Conservation (phyloP, 2,888 invertebrate species). For the Volucella zonaria region DNA sequence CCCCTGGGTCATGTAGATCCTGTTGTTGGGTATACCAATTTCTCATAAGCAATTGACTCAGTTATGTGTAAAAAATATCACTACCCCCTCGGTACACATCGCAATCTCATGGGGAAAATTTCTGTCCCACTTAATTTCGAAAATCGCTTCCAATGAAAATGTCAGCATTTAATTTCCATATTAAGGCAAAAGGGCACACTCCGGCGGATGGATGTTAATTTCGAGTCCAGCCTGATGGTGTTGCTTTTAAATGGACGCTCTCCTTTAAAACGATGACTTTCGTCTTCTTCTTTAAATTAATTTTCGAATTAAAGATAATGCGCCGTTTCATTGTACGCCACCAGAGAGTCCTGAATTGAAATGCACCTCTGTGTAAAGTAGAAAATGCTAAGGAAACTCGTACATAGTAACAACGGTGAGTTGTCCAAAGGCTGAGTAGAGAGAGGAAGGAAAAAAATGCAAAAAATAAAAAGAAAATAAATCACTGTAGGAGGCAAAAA, state of each 20-base stretch:
- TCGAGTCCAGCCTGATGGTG: conserved; percentile 11
- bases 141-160: conserved; percentile 23
- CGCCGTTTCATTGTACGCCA: conserved; percentile 47
- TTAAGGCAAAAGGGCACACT: conserved; percentile 39
- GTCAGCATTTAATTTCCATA: conserved; percentile 35
- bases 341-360: conserved; percentile 52
- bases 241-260: conserved; percentile 20
- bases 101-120: too few relatives aligned
- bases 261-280: conserved; percentile 14
- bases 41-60: too few relatives aligned
- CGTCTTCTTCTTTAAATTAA: conserved; percentile 52
- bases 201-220: conserved; percentile 45
- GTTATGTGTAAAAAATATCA: too few relatives aligned
- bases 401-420: conserved; percentile 49
- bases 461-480: conserved; percentile 60
- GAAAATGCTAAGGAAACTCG: too few relatives aligned
- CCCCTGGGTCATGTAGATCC: too few relatives aligned
- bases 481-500: conserved; percentile 73
- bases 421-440: conserved; percentile 49
- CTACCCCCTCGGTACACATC: too few relatives aligned
- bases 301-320: conserved; percentile 72
- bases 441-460: background rate
- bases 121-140: background rate
- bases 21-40: too few relatives aligned
- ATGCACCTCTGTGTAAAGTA: conserved; percentile 64